Base-by-base conservation (phyloP, 2,888 invertebrate genomes). In the Volucella inanis region DNA sequence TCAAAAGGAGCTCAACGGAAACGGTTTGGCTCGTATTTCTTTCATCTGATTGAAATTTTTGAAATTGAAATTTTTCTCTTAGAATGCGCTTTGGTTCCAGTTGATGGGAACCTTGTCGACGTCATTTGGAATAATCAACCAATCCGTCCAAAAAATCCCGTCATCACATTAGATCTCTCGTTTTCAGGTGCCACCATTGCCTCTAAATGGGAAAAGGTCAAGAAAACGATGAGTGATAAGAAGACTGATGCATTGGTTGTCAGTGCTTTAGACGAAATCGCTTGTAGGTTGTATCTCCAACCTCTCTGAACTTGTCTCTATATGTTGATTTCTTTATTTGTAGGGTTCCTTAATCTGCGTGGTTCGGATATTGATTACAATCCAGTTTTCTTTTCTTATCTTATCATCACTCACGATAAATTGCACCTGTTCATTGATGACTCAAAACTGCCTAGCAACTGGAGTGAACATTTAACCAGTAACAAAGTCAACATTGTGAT, bases 341-440 rank as follows among this genome's bases (percentile, higher is more conserved):
- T 89, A 96, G 96, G 97, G 94, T 94, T 98, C 3, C 92, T 99
- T 47, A 99, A 99, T 91, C 92, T 98, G 49, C 94, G 99, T 67
- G 99, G 99, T 0, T 95, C 96, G 0, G 99, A 99, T 90, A 98
- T 99, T 84, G 94, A 95, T 0, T 98, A 94, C 92, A 99, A 98
- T 91, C 99, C 99, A 0, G 97, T 97, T 0, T 97, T 97, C 90
- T 96, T 96, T 89, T 93, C 96, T 0, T 97, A 96, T 89, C 93
- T 96, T 0, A 91, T 96, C 18, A 91, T 96, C 8, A 94, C 94
- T 12, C 89, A 90, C 0, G 93, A 94, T 39, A 90, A 94, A 88
- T 91, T 95, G 22, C 93, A 94, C 80, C 89, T 97, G 1, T 96
- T 96, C 90, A 92, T 96, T 57, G 94, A 96, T 88, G 90, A 92